Conservation (phyloP, 2,113 vertebrate species). For the Vimba vimba region DNA sequence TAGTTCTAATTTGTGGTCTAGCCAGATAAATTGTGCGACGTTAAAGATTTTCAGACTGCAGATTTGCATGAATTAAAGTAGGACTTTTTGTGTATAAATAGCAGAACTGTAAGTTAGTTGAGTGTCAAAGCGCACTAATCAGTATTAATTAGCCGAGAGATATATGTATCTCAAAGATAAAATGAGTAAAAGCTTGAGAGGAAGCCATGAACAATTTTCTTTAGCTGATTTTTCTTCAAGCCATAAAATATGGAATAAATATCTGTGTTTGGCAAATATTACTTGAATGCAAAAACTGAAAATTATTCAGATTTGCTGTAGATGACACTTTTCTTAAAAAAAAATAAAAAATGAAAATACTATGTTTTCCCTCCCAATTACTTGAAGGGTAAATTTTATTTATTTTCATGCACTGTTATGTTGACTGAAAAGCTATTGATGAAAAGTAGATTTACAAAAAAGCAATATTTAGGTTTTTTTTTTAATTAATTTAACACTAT, state of each 20-base stretch:
- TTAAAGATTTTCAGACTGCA: not conserved
- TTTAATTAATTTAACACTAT: too few relatives aligned
- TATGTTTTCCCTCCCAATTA: too few relatives aligned
- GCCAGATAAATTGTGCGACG: not conserved
- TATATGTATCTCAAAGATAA: not conserved
- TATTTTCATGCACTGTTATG: too few relatives aligned
- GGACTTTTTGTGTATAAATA: not conserved
- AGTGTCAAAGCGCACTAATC: not conserved
- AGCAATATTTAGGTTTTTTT: too few relatives aligned
- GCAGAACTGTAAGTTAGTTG: not conserved
- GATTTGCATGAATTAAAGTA: conserved; percentile 21
- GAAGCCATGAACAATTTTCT: not conserved
- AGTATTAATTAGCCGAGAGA: not conserved
- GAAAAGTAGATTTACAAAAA: too few relatives aligned
- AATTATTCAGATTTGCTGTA: not conserved
- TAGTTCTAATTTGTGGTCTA: not conserved
- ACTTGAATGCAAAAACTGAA: not conserved
- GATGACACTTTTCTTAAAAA: too few relatives aligned
- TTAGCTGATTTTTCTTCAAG: not conserved
- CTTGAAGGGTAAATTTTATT: too few relatives aligned
- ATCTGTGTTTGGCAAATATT: not conserved
- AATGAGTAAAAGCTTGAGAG: not conserved
- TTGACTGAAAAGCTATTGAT: too few relatives aligned
- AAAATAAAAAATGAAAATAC: too few relatives aligned
- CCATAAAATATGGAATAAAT: not conserved